Conservation (phyloP, 2,113 vertebrate species). For the Mystacornis crossleyi region DNA sequence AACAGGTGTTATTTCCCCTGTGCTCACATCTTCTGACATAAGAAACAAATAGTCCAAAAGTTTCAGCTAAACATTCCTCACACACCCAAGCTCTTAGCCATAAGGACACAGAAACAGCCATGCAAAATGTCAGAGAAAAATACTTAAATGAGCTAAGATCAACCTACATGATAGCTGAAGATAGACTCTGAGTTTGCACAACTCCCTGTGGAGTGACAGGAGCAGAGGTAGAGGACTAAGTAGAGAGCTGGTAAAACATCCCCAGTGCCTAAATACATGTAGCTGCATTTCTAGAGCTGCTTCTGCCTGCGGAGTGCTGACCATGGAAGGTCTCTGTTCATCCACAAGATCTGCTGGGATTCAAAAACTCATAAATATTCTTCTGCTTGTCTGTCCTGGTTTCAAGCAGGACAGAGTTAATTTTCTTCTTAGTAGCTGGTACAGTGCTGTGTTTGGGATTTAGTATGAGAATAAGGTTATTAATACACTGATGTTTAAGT, state of each 20-base stretch:
- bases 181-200: neutral
- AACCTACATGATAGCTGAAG: neutral
- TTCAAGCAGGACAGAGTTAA: neutral
- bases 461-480: neutral
- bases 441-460: neutral
- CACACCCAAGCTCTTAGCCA: neutral
- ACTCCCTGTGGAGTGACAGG: neutral
- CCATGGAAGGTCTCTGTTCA: neutral
- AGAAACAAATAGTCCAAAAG: neutral
- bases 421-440: neutral
- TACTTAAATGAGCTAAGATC: neutral
- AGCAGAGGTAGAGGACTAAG: neutral
- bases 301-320: neutral
- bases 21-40: neutral
- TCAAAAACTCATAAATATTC: neutral
- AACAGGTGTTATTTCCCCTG: neutral
- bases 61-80: neutral
- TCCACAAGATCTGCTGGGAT: neutral
- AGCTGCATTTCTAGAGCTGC: neutral
- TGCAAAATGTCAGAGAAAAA: neutral
- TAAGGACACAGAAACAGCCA: neutral
- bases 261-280: neutral
- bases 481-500: neutral
- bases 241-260: neutral
- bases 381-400: neutral